Evolutionary conservation across 37 sponge, comb jelly and placozoan genomes (phyloP).

Genomic region (Oscarella lobularis): DNA sequence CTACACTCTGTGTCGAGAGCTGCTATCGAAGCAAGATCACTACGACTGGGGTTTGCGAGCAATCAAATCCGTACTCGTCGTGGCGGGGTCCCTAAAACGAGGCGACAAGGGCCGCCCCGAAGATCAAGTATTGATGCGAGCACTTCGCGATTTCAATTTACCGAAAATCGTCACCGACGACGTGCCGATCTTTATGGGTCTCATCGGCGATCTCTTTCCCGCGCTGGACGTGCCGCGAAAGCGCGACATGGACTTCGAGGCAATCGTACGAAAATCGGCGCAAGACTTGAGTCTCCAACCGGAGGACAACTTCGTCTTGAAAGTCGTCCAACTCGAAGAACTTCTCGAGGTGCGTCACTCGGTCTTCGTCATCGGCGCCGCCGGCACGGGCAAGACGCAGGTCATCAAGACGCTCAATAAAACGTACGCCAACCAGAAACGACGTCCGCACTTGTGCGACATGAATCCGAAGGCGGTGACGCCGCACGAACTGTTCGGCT

Average conservation of each 20-base stretch:
- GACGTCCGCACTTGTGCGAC: constrained; percentile 83
- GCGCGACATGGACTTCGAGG: constrained; percentile 86
- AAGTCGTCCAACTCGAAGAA: constrained; percentile 66
- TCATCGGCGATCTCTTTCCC: constrained; percentile 97
- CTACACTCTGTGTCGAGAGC: constrained; percentile 82
- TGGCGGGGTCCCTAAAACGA: constrained; percentile 92
- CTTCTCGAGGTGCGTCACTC: constrained; percentile 92
- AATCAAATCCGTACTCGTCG: constrained; percentile 93
- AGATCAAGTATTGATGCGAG: constrained; percentile 69
- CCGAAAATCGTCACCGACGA: constrained; percentile 97
- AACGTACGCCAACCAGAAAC: constrained; percentile 77
- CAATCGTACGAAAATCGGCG: constrained; percentile 7
- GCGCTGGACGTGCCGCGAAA: constrained; percentile 86
- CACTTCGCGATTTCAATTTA: constrained; percentile 96
- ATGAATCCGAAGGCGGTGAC: constrained; percentile 98
- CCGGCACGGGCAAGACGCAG: constrained; percentile 90
- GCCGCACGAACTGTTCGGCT: constrained; percentile 91
- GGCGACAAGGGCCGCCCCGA: constrained; percentile 51
- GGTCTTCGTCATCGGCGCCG: constrained; percentile 93
- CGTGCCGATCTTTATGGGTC: constrained; percentile 91
- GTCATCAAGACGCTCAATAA: constrained; percentile 83
- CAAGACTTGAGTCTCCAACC: background rate
- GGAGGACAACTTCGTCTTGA: constrained; percentile 23
- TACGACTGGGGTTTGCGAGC: constrained; percentile 98
- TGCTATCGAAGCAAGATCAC: constrained; percentile 53